Evolutionary conservation across 1,140 invertebrate genomes (phyloP), one percentile per base, ranked within the genome.

Genomic region (Drosophila insularis): DNA sequence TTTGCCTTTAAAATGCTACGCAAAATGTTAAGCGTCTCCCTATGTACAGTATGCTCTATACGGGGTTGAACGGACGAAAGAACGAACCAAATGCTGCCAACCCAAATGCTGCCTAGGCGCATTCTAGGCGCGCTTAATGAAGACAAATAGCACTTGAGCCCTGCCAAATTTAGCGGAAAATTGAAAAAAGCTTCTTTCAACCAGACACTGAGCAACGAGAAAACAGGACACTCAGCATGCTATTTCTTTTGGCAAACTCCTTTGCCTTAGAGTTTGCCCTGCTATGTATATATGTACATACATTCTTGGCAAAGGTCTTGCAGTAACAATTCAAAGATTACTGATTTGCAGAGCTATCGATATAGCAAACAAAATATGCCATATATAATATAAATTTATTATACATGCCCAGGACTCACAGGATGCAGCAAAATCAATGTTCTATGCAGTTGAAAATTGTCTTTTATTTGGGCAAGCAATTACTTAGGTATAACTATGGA

Each of bases 121-220:
- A 86, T 73, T 90, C 43, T 50, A 50, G 43, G 43, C 43, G 43
- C 81, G 60, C 81, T 79, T 90, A 90, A 90, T 90, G 89, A 90
- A 90, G 87, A 90, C 85, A 90, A 90, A 90, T 90, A 89, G 87
- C 79, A 77, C 71, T 84, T 80, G 75, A 78, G 72, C 59, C 71
- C 71, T 90, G 87, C 84, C 84, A 90, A 90, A 90, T 90, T 90
- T 90, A 90, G 89, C 78, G 87, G 84, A 90, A 90, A 90, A 90
- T 90, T 90, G 87, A 90, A 90, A 90, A 90, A 90, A 84, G 69
- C 87, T 85, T 84, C 80, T 60, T 32, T 21, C 67, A 68, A 60
- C 61, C 78, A 72, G 62, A 13, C 23, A 4, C 43, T 19, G 3
- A 21, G 10, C 8, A 50, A 50, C 8, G 11, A 17, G 43, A 19